phyloP scores from a whole-genome alignment of 2,888 invertebrate genomes.

The Toxonevra muliebris region DNA sequence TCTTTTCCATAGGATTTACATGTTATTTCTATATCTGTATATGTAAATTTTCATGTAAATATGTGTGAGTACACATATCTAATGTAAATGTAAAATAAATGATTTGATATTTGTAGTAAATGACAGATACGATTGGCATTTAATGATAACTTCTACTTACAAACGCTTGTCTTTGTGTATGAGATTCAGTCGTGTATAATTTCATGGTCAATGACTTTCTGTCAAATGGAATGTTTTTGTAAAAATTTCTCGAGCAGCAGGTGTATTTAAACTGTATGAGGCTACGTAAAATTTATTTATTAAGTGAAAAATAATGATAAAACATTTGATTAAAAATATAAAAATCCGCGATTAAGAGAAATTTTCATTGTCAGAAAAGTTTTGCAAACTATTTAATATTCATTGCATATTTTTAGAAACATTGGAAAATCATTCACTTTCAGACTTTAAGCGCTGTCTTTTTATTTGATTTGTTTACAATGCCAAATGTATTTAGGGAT shows the following conservation, averaged over 20 bases:
- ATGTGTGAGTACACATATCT: background rate
- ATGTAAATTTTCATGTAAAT: background rate
- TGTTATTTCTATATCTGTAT: background rate
- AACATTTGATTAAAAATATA: too few species aligned
- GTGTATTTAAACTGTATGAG: too few species aligned
- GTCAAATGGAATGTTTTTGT: background rate
- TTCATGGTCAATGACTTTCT: conserved; percentile 31
- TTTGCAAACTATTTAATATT: too few species aligned
- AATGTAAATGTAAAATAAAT: conserved; percentile 38
- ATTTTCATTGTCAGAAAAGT: too few species aligned
- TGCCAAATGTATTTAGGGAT: too few species aligned
- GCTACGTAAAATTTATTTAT: too few species aligned
- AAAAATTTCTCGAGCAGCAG: too few species aligned
- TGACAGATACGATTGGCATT: conserved; percentile 42
- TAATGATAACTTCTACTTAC: conserved; percentile 36
- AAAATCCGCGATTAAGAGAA: too few species aligned
- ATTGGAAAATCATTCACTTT: background rate
- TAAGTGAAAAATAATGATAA: too few species aligned
- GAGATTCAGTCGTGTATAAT: conserved; percentile 25
- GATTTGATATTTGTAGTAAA: conserved; percentile 43
- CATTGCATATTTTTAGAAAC: conserved; percentile 1
- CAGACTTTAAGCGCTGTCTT: background rate
- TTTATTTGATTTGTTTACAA: too few species aligned
- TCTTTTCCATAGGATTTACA: background rate
- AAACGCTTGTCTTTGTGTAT: background rate